phyloP scores from a whole-genome alignment of 2,797 vertebrate species.

The Sebastolobus alascanus region DNA sequence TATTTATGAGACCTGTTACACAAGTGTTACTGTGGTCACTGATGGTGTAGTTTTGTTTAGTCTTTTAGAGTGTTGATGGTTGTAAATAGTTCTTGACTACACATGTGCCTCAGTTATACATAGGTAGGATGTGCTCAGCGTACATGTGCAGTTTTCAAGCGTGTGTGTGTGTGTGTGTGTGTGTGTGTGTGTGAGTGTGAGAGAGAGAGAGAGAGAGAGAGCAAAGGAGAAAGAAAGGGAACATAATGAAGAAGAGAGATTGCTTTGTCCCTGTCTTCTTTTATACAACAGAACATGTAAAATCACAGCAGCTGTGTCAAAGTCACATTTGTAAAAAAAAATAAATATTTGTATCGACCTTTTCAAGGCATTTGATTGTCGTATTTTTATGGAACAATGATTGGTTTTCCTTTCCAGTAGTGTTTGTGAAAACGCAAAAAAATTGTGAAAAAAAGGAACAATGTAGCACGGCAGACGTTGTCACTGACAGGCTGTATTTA shows the following conservation, averaged over 20 bases:
- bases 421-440: neutral
- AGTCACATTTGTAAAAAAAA: constrained; percentile 70
- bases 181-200: neutral
- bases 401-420: neutral
- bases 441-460: too few relatives aligned
- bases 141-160: constrained; percentile 51
- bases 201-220: constrained; percentile 10
- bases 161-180: constrained; percentile 15
- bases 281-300: constrained; percentile 69
- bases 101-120: constrained; percentile 76
- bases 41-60: constrained; percentile 61
- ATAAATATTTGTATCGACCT: constrained; percentile 79
- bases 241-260: constrained; percentile 31
- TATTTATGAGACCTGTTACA: constrained; percentile 54
- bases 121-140: constrained; percentile 53
- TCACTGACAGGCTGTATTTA: constrained; percentile 17
- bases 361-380: constrained; percentile 46
- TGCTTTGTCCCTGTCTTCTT: constrained; percentile 55
- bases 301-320: constrained; percentile 69
- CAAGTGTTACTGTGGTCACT: constrained; percentile 64
- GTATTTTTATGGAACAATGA: neutral
- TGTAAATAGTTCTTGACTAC: constrained; percentile 65
- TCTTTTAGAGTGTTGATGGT: constrained; percentile 55
- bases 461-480: too few relatives aligned
- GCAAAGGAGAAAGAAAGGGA: constrained; percentile 29